These are phyloP conservation scores for Laothoe populi DNA, from an alignment of 2,888 invertebrate genomes.

Conservation along the genomic window DNA sequence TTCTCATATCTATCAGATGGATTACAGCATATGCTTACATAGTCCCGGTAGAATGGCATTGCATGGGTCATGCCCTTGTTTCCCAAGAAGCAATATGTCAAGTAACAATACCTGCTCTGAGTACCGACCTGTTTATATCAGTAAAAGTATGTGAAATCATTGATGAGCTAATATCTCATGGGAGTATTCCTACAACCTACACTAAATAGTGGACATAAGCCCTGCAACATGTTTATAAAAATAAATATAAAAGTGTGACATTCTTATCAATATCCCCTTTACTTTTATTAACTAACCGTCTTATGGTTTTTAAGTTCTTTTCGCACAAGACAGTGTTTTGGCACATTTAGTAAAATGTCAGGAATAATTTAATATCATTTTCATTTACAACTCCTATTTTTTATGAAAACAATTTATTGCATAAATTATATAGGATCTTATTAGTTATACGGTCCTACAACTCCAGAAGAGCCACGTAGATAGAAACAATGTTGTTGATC, in stretches of 20 bases:
- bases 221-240: not conserved
- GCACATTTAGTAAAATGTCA: constrained; percentile 18
- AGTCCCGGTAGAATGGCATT: not conserved
- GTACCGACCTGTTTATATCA: not conserved
- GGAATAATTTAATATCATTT: not conserved
- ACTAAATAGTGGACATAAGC: not conserved
- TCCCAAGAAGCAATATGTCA: not conserved
- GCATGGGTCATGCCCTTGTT: not conserved
- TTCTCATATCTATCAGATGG: not conserved
- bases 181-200: not conserved
- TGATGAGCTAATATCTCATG: not conserved
- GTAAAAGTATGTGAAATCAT: not conserved
- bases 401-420: too few species aligned
- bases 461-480: too few species aligned
- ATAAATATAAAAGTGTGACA: not conserved
- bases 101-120: not conserved
- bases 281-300: not conserved
- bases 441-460: too few species aligned
- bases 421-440: too few species aligned
- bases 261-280: not conserved
- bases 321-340: not conserved
- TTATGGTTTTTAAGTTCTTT: not conserved
- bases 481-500: too few species aligned
- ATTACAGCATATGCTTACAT: not conserved
- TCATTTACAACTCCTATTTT: not conserved